phyloP scores from a whole-genome alignment of 2,888 invertebrate species.

The Nomada ruficornis region DNA sequence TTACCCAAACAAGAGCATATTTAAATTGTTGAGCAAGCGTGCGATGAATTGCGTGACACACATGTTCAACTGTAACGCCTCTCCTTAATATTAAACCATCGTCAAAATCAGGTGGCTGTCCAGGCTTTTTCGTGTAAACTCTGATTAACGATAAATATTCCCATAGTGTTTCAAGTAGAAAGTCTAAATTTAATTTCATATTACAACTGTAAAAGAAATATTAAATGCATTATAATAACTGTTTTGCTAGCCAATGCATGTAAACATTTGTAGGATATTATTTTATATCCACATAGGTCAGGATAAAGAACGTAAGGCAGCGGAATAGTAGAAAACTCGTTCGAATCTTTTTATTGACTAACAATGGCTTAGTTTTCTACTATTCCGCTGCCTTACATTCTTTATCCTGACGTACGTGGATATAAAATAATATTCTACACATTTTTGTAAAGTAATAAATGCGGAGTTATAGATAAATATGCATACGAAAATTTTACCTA shows the following conservation, averaged over 20 bases:
- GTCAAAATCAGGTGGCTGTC: conserved; percentile 97
- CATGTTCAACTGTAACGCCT: conserved; percentile 97
- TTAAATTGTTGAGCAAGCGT: conserved; percentile 96
- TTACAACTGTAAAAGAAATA: conserved; percentile 92
- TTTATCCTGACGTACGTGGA: too few species aligned
- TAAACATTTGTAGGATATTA: background rate
- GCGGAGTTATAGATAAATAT: background rate
- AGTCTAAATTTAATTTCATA: conserved; percentile 99
- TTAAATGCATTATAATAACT: conserved; percentile 5
- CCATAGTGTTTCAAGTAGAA: conserved; percentile 96
- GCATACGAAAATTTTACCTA: conserved; percentile 86
- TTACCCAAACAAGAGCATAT: conserved; percentile 97
- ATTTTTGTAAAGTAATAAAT: background rate
- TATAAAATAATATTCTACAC: too few species aligned
- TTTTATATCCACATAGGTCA: too few species aligned
- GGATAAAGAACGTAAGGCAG: too few species aligned
- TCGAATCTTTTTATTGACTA: too few species aligned
- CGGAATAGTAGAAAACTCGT: too few species aligned
- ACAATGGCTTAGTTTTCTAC: too few species aligned
- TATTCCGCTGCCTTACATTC: too few species aligned
- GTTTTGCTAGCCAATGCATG: conserved; percentile 6
- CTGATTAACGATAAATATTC: conserved; percentile 96
- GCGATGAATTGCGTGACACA: conserved; percentile 98
- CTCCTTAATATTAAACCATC: conserved; percentile 96
- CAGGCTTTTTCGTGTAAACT: conserved; percentile 99